Base-by-base conservation (phyloP, 1,140 invertebrate species). In the Aphis gossypii region DNA sequence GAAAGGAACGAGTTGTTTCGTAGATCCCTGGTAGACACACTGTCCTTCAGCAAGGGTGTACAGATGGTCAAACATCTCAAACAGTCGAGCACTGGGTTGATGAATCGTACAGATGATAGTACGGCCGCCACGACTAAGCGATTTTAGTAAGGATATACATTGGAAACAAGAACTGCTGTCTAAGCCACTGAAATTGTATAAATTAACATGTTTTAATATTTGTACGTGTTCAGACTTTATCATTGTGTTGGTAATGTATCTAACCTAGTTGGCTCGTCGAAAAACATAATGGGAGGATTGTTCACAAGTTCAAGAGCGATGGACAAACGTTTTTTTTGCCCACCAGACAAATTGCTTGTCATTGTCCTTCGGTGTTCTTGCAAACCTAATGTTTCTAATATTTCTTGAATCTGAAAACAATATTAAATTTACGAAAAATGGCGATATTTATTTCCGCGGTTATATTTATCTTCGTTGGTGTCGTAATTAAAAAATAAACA, bases 211-310 rank as follows among this genome's bases (percentile, higher is more conserved):
- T 35, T 18, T 54, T 89, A 87, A 46, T 90, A 35, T 88, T 46
- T 90, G 25, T 44, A 48, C 4, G 14, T 48, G 46, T 84, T 93
- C 44, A 20, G 6, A 60, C 18, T 89, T 54, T 54, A 38, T 54
- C 8, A 2, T 54, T 0, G 2, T n/a, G 20, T 14, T 87, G 68
- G 38, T 35, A 60, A 41, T 46, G 18, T 90, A 6, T 90, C 88
- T 95, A 94, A 96, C 97, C 97, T 97, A 1, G 99, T 99, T 1
- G 99, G 99, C 95, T 99, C 99, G 95, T 99, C 99, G 95, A 99
- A 99, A 95, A 99, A 99, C 98, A 99, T 99, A 93, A 99, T 97
- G 2, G 97, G 97, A 41, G 99, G 99, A 95, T 99, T 99, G 95
- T 98, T 99, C 93, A 99, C 97, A 87, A 99, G 95, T 95, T 99